These are phyloP conservation scores for Numenius arquata DNA, from an alignment of 2,113 vertebrate species.

Conservation along the genomic window DNA sequence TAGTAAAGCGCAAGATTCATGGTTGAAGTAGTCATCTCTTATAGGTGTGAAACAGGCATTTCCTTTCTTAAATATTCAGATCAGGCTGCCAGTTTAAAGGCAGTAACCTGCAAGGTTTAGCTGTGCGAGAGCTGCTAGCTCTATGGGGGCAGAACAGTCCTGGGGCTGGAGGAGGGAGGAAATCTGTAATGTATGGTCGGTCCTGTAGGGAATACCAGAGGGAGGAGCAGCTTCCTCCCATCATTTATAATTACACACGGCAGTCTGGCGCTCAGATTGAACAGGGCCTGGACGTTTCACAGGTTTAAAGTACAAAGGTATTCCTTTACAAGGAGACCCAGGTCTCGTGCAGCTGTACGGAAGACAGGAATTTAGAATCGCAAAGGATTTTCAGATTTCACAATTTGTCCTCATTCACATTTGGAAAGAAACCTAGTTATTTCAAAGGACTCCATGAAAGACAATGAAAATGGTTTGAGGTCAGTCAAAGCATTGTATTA, in stretches of 20 bases:
- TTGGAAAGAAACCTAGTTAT: conserved; percentile 45
- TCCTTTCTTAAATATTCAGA: neutral
- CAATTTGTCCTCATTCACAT: conserved; percentile 30
- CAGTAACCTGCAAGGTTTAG: neutral
- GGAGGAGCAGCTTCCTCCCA: neutral
- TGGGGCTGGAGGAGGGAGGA: neutral
- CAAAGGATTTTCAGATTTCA: conserved; percentile 38
- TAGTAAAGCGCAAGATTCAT: neutral
- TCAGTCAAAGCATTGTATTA: conserved; percentile 57
- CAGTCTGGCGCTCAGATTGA: neutral
- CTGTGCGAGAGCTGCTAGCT: neutral
- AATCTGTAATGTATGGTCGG: neutral
- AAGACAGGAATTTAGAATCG: neutral
- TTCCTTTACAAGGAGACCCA: neutral
- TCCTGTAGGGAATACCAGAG: neutral
- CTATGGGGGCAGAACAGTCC: neutral
- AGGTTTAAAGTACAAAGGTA: neutral
- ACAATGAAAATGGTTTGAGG: conserved; percentile 59
- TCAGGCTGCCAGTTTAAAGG: neutral
- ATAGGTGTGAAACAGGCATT: neutral
- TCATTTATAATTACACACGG: neutral
- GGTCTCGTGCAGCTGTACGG: neutral
- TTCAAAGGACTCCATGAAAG: conserved; percentile 28
- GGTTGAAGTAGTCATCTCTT: neutral
- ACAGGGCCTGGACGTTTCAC: neutral